A percentile compares a stretch with the other conserved stretches of the same genome.
These are phyloP conservation scores for Apamea sordens DNA, from an alignment of 2,888 invertebrate species.

Conservation along the genomic window DNA sequence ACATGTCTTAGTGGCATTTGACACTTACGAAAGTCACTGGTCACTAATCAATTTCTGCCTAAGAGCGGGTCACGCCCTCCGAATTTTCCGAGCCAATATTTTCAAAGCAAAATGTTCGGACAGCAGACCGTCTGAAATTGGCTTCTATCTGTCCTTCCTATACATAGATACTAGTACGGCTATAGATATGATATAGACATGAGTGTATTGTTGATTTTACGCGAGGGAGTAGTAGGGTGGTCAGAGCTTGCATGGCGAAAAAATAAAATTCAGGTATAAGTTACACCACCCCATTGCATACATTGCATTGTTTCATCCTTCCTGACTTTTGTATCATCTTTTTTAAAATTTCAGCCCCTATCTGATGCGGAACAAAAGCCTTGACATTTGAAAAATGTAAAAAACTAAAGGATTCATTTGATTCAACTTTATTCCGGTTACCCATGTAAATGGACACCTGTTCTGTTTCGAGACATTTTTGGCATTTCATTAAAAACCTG, in stretches of 20 bases:
- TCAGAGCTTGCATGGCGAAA: not conserved
- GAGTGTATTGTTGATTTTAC: slow-evolving; percentile 10
- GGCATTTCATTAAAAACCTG: not conserved
- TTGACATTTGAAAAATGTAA: slow-evolving; percentile 18
- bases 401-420: not conserved
- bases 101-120: slow-evolving; percentile 9
- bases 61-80: slow-evolving; percentile 3
- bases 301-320: too few species aligned
- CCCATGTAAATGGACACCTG: not conserved
- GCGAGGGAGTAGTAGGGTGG: not conserved
- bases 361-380: not conserved
- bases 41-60: slow-evolving; percentile 14
- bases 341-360: too few species aligned
- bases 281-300: too few species aligned
- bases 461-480: not conserved
- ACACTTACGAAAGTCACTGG: slow-evolving; percentile 8
- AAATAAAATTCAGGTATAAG: not conserved
- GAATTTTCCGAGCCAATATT: slow-evolving; percentile 5
- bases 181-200: slow-evolving; percentile 12
- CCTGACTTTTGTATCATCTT: too few species aligned
- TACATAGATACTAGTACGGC: not conserved
- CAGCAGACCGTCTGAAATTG: slow-evolving; percentile 12
- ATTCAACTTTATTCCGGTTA: not conserved
- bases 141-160: not conserved
- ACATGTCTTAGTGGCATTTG: too few species aligned